A percentile compares a stretch with the other conserved stretches of the same genome.
Evolutionary conservation across 2,113 vertebrate genomes (phyloP).

Genomic region (Onychostoma macrolepis): DNA sequence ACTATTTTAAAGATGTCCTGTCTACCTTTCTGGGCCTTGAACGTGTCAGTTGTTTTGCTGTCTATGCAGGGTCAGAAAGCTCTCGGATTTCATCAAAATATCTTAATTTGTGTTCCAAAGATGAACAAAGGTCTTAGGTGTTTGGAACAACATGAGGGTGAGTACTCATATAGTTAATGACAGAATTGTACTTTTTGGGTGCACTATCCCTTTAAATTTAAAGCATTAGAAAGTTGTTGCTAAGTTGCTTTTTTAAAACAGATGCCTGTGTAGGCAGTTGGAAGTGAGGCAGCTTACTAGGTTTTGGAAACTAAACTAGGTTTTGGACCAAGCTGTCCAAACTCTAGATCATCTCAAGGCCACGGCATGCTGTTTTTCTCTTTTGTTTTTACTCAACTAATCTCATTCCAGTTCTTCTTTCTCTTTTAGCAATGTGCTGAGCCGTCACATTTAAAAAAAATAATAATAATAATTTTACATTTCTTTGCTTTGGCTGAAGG

Average conservation of each 20-base stretch:
- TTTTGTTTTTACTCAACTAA: not conserved
- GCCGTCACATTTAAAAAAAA: not conserved
- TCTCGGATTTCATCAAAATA: too few relatives aligned
- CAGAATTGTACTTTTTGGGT: too few relatives aligned
- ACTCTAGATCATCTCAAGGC: conserved; percentile 40
- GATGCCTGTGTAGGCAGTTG: not conserved
- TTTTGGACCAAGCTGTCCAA: not conserved
- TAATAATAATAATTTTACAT: not conserved
- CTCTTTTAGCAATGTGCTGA: conserved; percentile 6
- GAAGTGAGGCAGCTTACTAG: not conserved
- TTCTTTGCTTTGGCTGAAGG: not conserved
- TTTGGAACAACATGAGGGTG: too few relatives aligned
- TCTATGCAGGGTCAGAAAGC: too few relatives aligned
- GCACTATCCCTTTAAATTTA: not conserved
- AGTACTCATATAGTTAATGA: too few relatives aligned
- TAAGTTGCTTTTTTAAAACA: not conserved
- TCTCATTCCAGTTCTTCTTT: not conserved
- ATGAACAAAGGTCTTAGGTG: too few relatives aligned
- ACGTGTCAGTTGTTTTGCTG: too few relatives aligned
- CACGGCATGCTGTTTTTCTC: conserved; percentile 15
- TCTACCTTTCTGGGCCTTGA: too few relatives aligned
- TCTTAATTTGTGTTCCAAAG: too few relatives aligned
- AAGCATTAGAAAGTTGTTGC: not conserved
- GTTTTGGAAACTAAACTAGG: not conserved
- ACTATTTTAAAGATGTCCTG: too few relatives aligned